phyloP scores from a whole-genome alignment of 2,113 vertebrate species.

The Oncorhynchus mykiss region DNA sequence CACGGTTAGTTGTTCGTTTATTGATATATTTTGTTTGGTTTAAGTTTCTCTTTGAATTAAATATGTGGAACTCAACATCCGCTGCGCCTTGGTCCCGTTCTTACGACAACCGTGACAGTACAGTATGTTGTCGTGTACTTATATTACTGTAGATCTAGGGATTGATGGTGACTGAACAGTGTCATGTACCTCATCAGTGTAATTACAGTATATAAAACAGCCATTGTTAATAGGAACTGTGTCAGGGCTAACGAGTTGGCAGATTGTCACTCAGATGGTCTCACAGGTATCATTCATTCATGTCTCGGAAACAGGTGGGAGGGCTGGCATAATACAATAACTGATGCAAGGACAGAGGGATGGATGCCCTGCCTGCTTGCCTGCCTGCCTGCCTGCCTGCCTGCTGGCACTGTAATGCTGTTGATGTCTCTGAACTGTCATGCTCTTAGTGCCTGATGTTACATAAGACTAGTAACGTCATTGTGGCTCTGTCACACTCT shows the following conservation, averaged over 20 bases:
- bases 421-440: slow-evolving; percentile 3
- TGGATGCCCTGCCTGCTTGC: neutral
- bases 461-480: slow-evolving; percentile 9
- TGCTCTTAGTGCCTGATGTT: neutral
- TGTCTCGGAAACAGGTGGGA: neutral
- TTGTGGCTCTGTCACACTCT: slow-evolving; percentile 1
- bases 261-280: neutral
- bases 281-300: neutral
- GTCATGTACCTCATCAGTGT: no score
- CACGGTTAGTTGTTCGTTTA: no score
- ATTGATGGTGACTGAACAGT: no score
- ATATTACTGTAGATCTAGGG: no score
- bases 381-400: no score
- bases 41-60: no score
- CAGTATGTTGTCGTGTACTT: no score
- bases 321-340: neutral
- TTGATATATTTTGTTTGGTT: no score
- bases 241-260: neutral
- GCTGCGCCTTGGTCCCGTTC: no score
- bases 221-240: neutral
- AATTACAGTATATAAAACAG: no score
- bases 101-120: no score
- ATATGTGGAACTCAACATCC: no score
- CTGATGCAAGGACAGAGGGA: neutral
- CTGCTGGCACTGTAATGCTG: neutral